Base-by-base conservation (phyloP, 2,888 invertebrate genomes). In the Epistrophe eligans region DNA sequence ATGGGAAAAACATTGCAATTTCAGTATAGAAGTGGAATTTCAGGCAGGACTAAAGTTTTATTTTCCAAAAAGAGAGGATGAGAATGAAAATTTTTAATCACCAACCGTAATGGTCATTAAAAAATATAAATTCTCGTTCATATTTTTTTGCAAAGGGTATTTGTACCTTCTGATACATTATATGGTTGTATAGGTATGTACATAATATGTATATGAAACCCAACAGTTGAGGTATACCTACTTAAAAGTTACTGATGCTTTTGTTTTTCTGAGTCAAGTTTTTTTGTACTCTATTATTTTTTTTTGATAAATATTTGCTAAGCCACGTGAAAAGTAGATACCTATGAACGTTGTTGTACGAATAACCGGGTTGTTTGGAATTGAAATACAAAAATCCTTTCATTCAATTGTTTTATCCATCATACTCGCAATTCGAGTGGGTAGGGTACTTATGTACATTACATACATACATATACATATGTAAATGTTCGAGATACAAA, bases 21-120 rank as follows among this genome's bases (percentile, higher is more conserved):
- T 43, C 77, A 58, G 38, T 38, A 60, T 32, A 8, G 62, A 67
- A 81, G 45, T 72, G 19, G 52, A 66, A 66, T 70, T 58, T 35
- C 38, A 62, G 19, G 15, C n/a, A 24, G 24, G 24, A 43, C 35
- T 17, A n/a, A 11, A 28, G 2, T 32, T 38, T 24, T 24, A 2
- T 24, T 55, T 24, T 17, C 13, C 13, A 19, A 50, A 50, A n/a
- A n/a, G 24, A n/a, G 24, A 19, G 43, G n/a, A 32, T 45, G 57
- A 66, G 58, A 67, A 62, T 71, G 76, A 79, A 76, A 66, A 72
- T 71, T 72, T 79, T 79, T 83, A 87, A 87, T 87, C 83, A 79
- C 87, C 83, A 72, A 45, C 64, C 79, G 71, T 79, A 79, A 76
- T 83, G 87, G 83, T 79, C 79, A 87, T 87, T 87, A 83, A 83